These are phyloP conservation scores for Sphaerophoria rueppellii DNA, from an alignment of 2,888 invertebrate species.

Conservation along the genomic window DNA sequence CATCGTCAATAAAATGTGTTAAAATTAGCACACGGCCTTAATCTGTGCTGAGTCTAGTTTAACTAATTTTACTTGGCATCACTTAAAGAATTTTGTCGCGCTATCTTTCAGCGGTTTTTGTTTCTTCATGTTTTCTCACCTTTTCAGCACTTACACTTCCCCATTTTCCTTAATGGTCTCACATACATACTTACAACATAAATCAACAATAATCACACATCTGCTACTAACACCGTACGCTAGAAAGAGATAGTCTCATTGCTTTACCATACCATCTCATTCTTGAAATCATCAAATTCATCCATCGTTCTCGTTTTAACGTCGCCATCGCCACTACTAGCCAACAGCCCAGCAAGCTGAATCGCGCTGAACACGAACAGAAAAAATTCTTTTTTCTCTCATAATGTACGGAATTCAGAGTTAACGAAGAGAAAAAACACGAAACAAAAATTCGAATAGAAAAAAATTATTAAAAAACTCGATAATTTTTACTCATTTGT, in stretches of 20 bases:
- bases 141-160: constrained; percentile 18
- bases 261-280: neutral
- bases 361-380: constrained; percentile 49
- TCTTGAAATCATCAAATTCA: constrained; percentile 26
- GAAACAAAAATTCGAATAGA: constrained; percentile 75
- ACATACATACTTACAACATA: constrained; percentile 33
- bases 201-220: constrained; percentile 5
- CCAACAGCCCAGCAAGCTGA: constrained; percentile 61
- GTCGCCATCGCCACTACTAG: constrained; percentile 50
- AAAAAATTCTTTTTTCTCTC: constrained; percentile 64
- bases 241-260: constrained; percentile 41
- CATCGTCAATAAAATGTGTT: too few species aligned
- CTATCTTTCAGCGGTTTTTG: constrained; percentile 39
- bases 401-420: constrained; percentile 71
- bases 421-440: constrained; percentile 72
- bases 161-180: constrained; percentile 20
- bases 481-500: constrained; percentile 72
- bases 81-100: neutral
- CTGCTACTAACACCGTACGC: constrained; percentile 4
- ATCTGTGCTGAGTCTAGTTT: too few species aligned
- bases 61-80: constrained; percentile 32
- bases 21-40: too few species aligned
- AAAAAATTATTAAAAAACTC: constrained; percentile 74
- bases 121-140: constrained; percentile 28
- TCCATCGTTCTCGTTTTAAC: constrained; percentile 53